These are phyloP conservation scores for Actenoides hombroni DNA, from an alignment of 2,113 vertebrate species.

Conservation along the genomic window DNA sequence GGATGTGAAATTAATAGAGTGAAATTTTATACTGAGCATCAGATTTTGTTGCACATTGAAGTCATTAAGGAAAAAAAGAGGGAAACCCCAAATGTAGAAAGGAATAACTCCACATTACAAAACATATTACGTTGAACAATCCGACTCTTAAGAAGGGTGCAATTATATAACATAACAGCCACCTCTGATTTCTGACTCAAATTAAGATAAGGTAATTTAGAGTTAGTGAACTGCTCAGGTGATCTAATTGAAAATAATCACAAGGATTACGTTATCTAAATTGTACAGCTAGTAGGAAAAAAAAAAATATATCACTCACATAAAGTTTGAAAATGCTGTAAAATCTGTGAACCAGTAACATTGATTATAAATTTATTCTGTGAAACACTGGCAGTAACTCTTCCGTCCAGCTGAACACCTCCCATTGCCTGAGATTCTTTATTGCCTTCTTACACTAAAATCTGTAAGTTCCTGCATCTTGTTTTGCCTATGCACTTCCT, in stretches of 20 bases:
- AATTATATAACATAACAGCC: background rate
- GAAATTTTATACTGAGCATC: background rate
- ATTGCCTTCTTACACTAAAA: background rate
- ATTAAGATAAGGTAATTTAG: background rate
- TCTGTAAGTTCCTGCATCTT: background rate
- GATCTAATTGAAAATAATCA: background rate
- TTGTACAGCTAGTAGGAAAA: background rate
- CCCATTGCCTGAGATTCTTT: background rate
- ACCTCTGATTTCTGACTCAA: background rate
- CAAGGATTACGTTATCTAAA: background rate
- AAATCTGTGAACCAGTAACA: background rate
- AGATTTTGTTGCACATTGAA: background rate
- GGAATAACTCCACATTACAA: background rate
- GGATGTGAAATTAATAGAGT: background rate
- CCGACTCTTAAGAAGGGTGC: background rate
- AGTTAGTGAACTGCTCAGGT: background rate
- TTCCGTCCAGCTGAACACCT: background rate
- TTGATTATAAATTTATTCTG: background rate
- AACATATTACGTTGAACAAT: background rate
- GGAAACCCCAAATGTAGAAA: background rate
- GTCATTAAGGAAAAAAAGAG: background rate
- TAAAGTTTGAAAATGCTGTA: background rate
- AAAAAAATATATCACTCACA: rapidly evolving
- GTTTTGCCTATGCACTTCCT: background rate
- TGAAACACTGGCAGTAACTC: background rate